Conservation (phyloP, 1,140 invertebrate genomes). For the Drosophila tsacasi region DNA sequence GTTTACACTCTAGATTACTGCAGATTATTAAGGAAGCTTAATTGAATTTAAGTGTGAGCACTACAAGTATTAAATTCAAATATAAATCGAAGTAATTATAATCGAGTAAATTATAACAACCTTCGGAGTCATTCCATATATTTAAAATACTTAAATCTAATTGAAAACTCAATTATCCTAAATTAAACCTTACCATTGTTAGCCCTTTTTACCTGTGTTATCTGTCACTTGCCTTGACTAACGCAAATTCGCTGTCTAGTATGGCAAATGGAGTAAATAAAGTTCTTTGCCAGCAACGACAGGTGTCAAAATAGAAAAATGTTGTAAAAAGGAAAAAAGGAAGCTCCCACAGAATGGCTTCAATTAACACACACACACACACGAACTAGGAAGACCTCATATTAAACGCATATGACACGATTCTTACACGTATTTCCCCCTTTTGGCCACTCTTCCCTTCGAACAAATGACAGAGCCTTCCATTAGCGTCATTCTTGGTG, state of each 20-base stretch:
- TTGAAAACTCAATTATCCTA: background rate
- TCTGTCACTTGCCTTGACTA: slow-evolving; percentile 43
- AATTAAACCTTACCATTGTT: background rate
- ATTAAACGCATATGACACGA: slow-evolving; percentile 70
- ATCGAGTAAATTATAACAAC: too few relatives aligned
- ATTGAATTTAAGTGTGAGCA: background rate
- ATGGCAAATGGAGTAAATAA: slow-evolving; percentile 51
- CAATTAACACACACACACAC: slow-evolving; percentile 70
- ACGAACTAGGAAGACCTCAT: slow-evolving; percentile 14
- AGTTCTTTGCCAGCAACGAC: slow-evolving; percentile 54
- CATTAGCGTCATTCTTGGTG: slow-evolving; percentile 76
- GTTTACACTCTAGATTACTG: background rate
- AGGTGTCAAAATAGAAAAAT: slow-evolving; percentile 60
- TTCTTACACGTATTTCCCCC: background rate
- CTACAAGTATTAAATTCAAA: background rate
- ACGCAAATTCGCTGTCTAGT: slow-evolving; percentile 57
- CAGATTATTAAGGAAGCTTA: background rate
- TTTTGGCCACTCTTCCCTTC: slow-evolving; percentile 1
- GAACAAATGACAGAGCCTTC: slow-evolving; percentile 72
- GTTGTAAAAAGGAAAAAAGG: slow-evolving; percentile 10
- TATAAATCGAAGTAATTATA: background rate
- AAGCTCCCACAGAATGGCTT: slow-evolving; percentile 40
- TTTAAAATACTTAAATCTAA: too few relatives aligned
- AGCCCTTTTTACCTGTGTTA: background rate
- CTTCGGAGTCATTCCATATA: background rate